Percentiles rank a stretch among this genome's conserved stretches.
Conservation (phyloP, 2,113 vertebrate species). For the Smithornis capensis region DNA sequence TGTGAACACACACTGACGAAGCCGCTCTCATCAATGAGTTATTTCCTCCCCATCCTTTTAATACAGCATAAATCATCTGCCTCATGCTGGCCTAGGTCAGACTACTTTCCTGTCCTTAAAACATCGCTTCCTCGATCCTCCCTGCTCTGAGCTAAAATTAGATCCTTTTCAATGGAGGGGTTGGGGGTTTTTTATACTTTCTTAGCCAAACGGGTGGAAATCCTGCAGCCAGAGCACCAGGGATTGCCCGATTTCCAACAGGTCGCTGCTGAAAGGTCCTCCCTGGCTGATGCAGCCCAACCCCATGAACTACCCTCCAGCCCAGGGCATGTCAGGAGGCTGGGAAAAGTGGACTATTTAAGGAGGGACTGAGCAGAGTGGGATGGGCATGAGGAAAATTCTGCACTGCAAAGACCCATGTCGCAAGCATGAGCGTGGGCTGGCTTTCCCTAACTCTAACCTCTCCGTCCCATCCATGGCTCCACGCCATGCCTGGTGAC, state of each 20-base stretch:
- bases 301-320: accelerated
- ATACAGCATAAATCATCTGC: constrained; percentile 20
- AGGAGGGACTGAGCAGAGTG: background rate
- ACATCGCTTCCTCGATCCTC: background rate
- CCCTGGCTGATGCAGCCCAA: background rate
- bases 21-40: constrained; percentile 9
- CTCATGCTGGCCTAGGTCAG: background rate
- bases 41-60: background rate
- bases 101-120: background rate
- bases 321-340: background rate
- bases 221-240: background rate
- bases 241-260: background rate
- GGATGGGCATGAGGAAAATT: accelerated
- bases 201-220: background rate
- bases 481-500: accelerated
- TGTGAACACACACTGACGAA: background rate
- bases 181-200: background rate
- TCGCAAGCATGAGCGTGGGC: accelerated
- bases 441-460: background rate
- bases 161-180: background rate
- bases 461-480: background rate
- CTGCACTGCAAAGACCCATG: accelerated
- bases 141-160: background rate
- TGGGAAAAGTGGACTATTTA: background rate
- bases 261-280: accelerated